Percentiles rank a stretch among this genome's conserved stretches.
Evolutionary conservation across 30 jellyfish, hydroid and myxozoan genomes (phyloP).

Genomic region (Morbakka virulenta): DNA sequence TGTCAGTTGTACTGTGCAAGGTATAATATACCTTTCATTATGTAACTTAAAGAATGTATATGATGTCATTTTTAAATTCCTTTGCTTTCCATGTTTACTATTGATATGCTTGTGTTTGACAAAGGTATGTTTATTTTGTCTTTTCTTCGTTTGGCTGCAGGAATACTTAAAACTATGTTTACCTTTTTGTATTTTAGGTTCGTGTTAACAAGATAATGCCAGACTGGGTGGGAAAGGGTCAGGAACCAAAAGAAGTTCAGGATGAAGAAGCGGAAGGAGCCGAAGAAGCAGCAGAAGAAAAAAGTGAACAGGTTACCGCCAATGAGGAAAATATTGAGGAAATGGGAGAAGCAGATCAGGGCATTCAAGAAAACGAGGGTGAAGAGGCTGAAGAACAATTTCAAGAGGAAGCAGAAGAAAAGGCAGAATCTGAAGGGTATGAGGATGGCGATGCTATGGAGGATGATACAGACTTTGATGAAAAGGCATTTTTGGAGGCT

Average conservation of each 20-base stretch:
- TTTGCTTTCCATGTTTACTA: too few relatives aligned
- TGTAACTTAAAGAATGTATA: too few relatives aligned
- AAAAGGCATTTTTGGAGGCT: conserved; percentile 12
- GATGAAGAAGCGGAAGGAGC: conserved; percentile 6
- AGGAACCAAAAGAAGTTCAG: conserved; percentile 14
- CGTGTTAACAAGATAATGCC: neutral
- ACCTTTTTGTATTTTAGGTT: neutral
- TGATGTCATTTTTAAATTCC: too few relatives aligned
- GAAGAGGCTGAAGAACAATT: conserved; percentile 1
- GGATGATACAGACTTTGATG: conserved; percentile 39
- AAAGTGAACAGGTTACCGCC: neutral
- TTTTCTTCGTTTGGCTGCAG: too few relatives aligned
- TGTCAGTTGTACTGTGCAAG: too few relatives aligned
- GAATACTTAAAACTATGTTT: too few relatives aligned
- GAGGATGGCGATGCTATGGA: conserved; percentile 1
- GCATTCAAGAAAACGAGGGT: neutral
- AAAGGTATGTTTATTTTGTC: too few relatives aligned
- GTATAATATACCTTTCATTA: too few relatives aligned
- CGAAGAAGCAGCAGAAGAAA: conserved; percentile 3
- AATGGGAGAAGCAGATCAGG: neutral
- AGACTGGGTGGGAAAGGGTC: neutral
- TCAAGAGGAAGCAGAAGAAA: conserved; percentile 6
- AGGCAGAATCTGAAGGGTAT: neutral
- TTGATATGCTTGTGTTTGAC: too few relatives aligned
- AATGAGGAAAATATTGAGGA: neutral